Conservation (phyloP, 2,113 vertebrate genomes). For the Pipa parva region DNA sequence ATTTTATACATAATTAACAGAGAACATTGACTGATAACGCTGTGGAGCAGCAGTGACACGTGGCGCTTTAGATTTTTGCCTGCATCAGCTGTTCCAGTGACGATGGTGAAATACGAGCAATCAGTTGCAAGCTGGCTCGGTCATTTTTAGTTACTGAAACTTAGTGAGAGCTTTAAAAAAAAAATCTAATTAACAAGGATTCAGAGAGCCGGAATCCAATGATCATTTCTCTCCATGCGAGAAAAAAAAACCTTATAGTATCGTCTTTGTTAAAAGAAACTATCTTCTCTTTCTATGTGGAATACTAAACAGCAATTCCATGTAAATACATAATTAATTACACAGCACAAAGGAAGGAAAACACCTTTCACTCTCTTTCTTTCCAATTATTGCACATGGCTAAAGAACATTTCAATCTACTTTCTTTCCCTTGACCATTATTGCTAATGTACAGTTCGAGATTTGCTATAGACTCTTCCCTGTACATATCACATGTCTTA, state of each 20-base stretch:
- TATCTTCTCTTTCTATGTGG: not conserved
- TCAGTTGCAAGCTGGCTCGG: constrained; percentile 44
- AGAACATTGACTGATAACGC: constrained; percentile 46
- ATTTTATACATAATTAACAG: constrained; percentile 62
- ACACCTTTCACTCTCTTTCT: too few species aligned
- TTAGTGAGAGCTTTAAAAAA: constrained; percentile 46
- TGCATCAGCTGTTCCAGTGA: constrained; percentile 44
- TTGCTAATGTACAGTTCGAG: too few species aligned
- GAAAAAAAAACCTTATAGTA: constrained; percentile 17
- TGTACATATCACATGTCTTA: too few species aligned
- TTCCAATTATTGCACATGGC: too few species aligned
- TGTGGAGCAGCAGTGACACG: constrained; percentile 51
- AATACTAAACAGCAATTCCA: not conserved
- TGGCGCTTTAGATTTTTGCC: constrained; percentile 47
- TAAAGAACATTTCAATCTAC: too few species aligned
- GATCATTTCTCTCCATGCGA: not conserved
- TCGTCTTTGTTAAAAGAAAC: constrained; percentile 32
- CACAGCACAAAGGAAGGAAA: too few species aligned
- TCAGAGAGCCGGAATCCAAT: constrained; percentile 39
- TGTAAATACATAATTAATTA: too few species aligned
- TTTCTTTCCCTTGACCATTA: too few species aligned
- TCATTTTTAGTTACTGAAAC: constrained; percentile 51
- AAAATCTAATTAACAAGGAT: constrained; percentile 53
- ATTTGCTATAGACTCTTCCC: too few species aligned
- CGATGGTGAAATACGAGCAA: constrained; percentile 46